Percentiles rank a stretch among this genome's conserved stretches.
These are phyloP conservation scores for Artemia sinica DNA, from an alignment of 2,888 invertebrate species.

Conservation along the genomic window DNA sequence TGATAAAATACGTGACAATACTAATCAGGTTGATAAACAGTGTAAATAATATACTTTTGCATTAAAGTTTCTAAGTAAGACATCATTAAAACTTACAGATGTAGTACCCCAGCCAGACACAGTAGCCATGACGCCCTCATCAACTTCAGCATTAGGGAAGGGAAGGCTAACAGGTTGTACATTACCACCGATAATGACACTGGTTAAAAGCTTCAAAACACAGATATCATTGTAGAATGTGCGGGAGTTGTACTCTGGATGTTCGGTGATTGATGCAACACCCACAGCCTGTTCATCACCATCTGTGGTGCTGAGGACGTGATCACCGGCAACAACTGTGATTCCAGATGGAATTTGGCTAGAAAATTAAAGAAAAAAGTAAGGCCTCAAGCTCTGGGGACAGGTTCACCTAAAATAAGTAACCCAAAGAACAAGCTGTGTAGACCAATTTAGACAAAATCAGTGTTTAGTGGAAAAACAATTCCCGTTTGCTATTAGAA, in stretches of 20 bases:
- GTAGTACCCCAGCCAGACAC: constrained; percentile 39
- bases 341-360: not conserved
- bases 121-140: constrained; percentile 28
- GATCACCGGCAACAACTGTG: constrained; percentile 20
- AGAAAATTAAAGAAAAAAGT: not conserved
- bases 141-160: constrained; percentile 20
- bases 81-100: constrained; percentile 26
- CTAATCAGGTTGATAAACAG: too few relatives aligned
- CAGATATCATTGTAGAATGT: constrained; percentile 44
- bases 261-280: constrained; percentile 16
- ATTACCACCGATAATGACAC: not conserved
- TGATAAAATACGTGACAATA: too few relatives aligned
- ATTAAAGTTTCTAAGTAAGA: too few relatives aligned
- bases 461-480: too few relatives aligned
- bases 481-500: too few relatives aligned
- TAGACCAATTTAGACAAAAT: too few relatives aligned
- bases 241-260: constrained; percentile 17
- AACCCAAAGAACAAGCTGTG: not conserved
- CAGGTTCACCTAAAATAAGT: not conserved
- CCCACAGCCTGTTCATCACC: constrained; percentile 18
- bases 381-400: too few relatives aligned
- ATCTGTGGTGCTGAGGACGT: constrained; percentile 15
- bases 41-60: too few relatives aligned
- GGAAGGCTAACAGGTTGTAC: not conserved
- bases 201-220: constrained; percentile 39